A percentile compares a stretch with the other conserved stretches of the same genome.
These are phyloP conservation scores for Morpho deidamia DNA, from an alignment of 2,888 invertebrate species.

Conservation along the genomic window DNA sequence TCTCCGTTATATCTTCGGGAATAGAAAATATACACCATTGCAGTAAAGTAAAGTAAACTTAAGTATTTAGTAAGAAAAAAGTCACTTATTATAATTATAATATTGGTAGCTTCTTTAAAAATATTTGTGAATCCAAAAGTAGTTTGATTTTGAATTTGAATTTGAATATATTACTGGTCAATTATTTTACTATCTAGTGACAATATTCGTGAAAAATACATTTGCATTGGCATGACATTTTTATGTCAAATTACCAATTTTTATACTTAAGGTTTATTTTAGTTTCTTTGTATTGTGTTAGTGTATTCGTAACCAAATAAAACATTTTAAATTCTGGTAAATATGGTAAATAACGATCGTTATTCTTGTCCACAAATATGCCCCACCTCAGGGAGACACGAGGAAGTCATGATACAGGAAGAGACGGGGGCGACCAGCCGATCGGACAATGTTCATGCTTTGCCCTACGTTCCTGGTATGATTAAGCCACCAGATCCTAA, in stretches of 20 bases:
- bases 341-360: slow-evolving; percentile 35
- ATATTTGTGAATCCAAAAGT: no score
- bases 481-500: slow-evolving; percentile 50
- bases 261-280: neutral
- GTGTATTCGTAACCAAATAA: neutral
- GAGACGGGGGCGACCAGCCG: slow-evolving; percentile 31
- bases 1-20: no score
- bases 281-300: slow-evolving; percentile 1
- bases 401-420: slow-evolving; percentile 22
- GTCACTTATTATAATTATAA: no score
- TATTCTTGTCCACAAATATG: slow-evolving; percentile 55
- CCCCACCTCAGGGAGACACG: slow-evolving; percentile 28
- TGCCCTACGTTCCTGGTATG: slow-evolving; percentile 52
- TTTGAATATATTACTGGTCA: no score
- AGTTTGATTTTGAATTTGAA: no score
- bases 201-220: no score
- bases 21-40: no score
- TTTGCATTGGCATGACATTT: slow-evolving; percentile 3
- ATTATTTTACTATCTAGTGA: no score
- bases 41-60: no score
- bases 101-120: no score
- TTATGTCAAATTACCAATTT: slow-evolving; percentile 2
- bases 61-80: no score
- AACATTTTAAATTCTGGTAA: slow-evolving; percentile 23
- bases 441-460: slow-evolving; percentile 30